phyloP scores from a whole-genome alignment of 1,140 invertebrate species.

The Diploscapter pachys region DNA sequence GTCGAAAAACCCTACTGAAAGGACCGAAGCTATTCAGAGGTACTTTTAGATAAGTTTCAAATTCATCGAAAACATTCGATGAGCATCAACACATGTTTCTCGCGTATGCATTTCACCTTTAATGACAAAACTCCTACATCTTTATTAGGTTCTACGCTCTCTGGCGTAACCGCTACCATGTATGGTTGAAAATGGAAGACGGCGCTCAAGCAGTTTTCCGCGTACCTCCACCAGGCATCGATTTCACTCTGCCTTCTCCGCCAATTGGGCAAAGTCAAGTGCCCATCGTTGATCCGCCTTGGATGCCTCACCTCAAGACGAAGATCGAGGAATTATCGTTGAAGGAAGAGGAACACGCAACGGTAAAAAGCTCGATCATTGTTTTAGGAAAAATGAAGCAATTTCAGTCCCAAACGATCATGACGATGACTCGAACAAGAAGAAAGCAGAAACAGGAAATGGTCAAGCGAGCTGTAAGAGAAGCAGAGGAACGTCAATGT shows the following conservation, averaged over 20 bases:
- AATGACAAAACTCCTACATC: background rate
- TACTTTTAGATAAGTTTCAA: background rate
- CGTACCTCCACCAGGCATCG: constrained; percentile 87
- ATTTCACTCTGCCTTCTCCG: constrained; percentile 95
- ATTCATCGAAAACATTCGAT: too few relatives aligned
- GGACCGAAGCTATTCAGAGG: constrained; percentile 71
- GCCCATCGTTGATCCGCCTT: constrained; percentile 89
- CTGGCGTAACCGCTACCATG: constrained; percentile 95
- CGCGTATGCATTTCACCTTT: background rate
- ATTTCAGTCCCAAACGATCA: constrained; percentile 78
- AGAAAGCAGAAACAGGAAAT: constrained; percentile 98
- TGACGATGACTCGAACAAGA: constrained; percentile 94
- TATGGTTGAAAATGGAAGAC: constrained; percentile 98
- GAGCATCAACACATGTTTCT: too few relatives aligned
- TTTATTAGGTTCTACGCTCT: constrained; percentile 68
- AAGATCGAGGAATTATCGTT: constrained; percentile 98
- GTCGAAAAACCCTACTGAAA: constrained; percentile 72
- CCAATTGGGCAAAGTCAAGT: constrained; percentile 69
- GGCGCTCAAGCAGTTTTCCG: constrained; percentile 73
- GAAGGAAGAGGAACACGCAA: constrained; percentile 94
- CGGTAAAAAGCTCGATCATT: constrained; percentile 49
- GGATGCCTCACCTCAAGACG: constrained; percentile 93
- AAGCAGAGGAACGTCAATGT: constrained; percentile 88
- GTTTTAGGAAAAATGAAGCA: background rate
- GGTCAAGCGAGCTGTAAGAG: constrained; percentile 86